Evolutionary conservation across 35 echinoderm and acorn worm genomes (phyloP).

Genomic region (Lytechinus pictus): DNA sequence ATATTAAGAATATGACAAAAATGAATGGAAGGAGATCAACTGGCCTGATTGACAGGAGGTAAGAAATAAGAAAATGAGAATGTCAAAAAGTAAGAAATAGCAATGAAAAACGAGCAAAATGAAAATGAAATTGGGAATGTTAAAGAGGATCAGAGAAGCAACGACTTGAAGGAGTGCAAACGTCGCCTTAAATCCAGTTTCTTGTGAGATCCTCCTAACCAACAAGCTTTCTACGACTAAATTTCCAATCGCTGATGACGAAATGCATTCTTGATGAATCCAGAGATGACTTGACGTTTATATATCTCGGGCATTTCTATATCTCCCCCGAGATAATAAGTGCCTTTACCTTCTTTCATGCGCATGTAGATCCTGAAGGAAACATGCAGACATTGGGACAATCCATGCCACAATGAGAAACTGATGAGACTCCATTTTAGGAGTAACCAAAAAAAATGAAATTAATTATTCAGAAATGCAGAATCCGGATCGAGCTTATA

Average conservation of each 20-base stretch:
- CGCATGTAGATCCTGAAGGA: background rate
- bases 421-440: background rate
- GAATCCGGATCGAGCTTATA: background rate
- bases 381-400: background rate
- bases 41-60: no score
- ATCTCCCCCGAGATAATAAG: background rate
- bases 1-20: no score
- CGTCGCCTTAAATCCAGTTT: background rate
- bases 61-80: no score
- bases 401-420: background rate
- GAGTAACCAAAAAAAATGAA: background rate
- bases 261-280: background rate
- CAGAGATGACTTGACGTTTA: background rate
- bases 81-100: no score
- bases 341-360: constrained; percentile 11
- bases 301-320: constrained; percentile 12
- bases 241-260: background rate
- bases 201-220: background rate
- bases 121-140: no score
- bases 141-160: no score
- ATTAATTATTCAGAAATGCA: background rate
- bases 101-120: no score
- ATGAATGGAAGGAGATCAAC: no score
- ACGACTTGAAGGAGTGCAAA: background rate
- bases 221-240: background rate